phyloP scores from a whole-genome alignment of 2,797 vertebrate species.

The Urocyon cinereoargenteus region DNA sequence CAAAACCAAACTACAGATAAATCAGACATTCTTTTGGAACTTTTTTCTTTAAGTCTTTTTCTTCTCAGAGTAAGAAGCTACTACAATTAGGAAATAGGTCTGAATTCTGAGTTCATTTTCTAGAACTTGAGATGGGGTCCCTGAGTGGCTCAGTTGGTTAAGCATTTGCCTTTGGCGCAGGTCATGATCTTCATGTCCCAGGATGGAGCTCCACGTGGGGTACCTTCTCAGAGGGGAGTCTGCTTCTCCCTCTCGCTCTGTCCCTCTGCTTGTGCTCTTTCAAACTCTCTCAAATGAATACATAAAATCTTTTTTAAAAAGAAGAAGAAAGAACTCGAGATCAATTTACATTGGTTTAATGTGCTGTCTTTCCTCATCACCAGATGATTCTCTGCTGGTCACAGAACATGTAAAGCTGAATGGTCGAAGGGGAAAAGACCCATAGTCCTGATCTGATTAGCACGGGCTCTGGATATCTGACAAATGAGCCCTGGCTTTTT shows the following conservation, averaged over 20 bases:
- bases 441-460: neutral
- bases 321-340: neutral
- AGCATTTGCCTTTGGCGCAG: neutral
- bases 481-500: neutral
- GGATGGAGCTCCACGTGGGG: neutral
- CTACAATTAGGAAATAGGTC: neutral
- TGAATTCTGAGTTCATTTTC: constrained; percentile 25
- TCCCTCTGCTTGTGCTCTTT: neutral
- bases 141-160: neutral
- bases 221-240: neutral
- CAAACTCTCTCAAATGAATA: neutral
- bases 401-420: neutral
- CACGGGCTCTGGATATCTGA: neutral
- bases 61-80: constrained; percentile 23
- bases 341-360: constrained; percentile 11
- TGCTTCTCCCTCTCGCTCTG: neutral
- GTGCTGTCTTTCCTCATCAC: neutral
- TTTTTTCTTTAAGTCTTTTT: constrained; percentile 38
- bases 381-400: constrained; percentile 8
- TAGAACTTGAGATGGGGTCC: neutral
- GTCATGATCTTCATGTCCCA: neutral
- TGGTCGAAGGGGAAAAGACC: neutral
- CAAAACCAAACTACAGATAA: constrained; percentile 7
- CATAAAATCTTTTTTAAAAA: too few relatives aligned
- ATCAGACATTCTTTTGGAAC: neutral